phyloP scores from a whole-genome alignment of 2,888 invertebrate species.

The Platerodrilus igneus region DNA sequence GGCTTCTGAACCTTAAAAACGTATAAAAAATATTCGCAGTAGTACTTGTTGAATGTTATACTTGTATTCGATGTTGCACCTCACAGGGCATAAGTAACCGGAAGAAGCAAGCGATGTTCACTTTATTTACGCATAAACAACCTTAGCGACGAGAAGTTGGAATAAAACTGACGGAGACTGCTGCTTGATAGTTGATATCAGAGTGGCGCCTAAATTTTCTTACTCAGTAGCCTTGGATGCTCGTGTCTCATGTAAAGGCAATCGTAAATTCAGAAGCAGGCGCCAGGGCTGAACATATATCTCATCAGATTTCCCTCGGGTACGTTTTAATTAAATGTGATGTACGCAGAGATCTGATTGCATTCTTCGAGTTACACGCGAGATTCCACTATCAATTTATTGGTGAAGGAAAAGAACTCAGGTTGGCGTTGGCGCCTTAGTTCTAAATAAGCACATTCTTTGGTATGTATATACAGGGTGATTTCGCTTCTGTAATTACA shows the following conservation, averaged over 20 bases:
- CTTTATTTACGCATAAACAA: no score
- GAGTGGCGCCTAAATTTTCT: slow-evolving; percentile 39
- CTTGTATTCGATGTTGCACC: no score
- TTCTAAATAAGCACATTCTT: slow-evolving; percentile 15
- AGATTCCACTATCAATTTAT: slow-evolving; percentile 30
- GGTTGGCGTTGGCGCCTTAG: slow-evolving; percentile 31
- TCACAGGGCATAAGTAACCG: no score
- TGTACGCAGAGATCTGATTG: slow-evolving; percentile 32
- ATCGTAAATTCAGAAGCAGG: slow-evolving; percentile 34
- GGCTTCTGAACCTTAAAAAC: no score
- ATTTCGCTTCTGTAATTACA: no score
- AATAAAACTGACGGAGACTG: slow-evolving; percentile 28
- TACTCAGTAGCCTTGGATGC: slow-evolving; percentile 29
- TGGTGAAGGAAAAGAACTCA: slow-evolving; percentile 28
- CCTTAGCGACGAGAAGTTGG: slow-evolving; percentile 28
- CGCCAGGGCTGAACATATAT: slow-evolving; percentile 31
- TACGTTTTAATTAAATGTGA: slow-evolving; percentile 29
- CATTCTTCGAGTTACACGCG: slow-evolving; percentile 32
- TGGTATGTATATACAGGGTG: slow-evolving; percentile 11
- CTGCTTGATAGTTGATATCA: slow-evolving; percentile 31
- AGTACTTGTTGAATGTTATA: no score
- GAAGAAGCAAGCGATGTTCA: no score
- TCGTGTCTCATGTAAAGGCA: slow-evolving; percentile 29
- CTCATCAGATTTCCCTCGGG: slow-evolving; percentile 25
- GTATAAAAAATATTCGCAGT: no score